phyloP scores from a whole-genome alignment of 2,888 invertebrate genomes.

The Nyleta sp. region DNA sequence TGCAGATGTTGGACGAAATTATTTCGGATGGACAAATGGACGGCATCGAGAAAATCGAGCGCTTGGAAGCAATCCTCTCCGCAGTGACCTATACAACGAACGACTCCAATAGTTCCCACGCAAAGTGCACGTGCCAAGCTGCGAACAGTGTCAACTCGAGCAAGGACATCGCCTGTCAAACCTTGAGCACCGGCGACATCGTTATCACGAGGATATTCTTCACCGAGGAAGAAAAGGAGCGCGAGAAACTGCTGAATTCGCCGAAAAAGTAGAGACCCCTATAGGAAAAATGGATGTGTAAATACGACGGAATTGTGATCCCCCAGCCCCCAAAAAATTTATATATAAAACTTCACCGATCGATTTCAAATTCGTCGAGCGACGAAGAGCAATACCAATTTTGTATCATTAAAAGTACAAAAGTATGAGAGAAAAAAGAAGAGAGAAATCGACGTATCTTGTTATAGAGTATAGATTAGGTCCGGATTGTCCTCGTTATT shows the following conservation, averaged over 20 bases:
- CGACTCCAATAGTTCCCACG: constrained; percentile 83
- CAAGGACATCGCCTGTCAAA: constrained; percentile 89
- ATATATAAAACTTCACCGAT: constrained; percentile 24
- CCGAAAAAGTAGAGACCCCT: constrained; percentile 81
- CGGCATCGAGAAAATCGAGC: constrained; percentile 92
- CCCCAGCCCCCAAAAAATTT: background rate
- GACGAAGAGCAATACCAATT: constrained; percentile 22
- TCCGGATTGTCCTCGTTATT: constrained; percentile 7
- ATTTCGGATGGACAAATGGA: constrained; percentile 92
- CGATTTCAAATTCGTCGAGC: constrained; percentile 19
- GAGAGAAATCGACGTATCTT: constrained; percentile 22
- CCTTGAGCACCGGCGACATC: constrained; percentile 95
- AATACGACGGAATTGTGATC: constrained; percentile 30
- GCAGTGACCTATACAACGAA: constrained; percentile 89
- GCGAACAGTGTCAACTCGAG: constrained; percentile 80
- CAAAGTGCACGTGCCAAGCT: constrained; percentile 82
- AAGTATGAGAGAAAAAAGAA: background rate
- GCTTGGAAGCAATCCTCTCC: constrained; percentile 92
- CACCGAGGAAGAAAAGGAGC: constrained; percentile 85
- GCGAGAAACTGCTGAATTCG: constrained; percentile 84
- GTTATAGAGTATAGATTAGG: constrained; percentile 26
- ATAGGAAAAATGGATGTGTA: too few species aligned
- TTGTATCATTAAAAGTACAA: constrained; percentile 42
- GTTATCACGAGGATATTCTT: constrained; percentile 93
- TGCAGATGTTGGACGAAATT: constrained; percentile 94